Conservation (phyloP, 2,888 invertebrate species). For the Tetranychus truncatus region DNA sequence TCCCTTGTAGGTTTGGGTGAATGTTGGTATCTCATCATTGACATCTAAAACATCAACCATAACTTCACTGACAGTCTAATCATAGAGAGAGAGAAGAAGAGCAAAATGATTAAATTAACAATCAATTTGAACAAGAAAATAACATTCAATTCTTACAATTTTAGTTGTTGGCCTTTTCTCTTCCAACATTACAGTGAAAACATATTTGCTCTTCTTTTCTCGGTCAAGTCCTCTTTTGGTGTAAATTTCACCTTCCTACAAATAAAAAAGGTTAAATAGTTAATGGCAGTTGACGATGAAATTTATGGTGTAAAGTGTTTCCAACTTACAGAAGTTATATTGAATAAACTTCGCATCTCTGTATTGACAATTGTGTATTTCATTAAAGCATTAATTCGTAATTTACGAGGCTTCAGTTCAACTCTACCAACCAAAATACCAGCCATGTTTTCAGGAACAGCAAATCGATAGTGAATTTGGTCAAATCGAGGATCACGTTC, state of each 20-base stretch:
- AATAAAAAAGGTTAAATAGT: neutral
- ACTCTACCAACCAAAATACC: conserved; percentile 28
- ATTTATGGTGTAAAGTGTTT: neutral
- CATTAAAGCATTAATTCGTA: conserved; percentile 25
- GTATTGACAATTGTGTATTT: conserved; percentile 28
- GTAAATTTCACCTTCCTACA: conserved; percentile 48
- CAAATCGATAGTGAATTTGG: conserved; percentile 27
- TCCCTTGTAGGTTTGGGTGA: conserved; percentile 28
- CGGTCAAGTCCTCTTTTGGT: conserved; percentile 29
- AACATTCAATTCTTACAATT: conserved; percentile 25
- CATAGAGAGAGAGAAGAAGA: neutral
- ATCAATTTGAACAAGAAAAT: neutral
- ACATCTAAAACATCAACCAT: conserved; percentile 29
- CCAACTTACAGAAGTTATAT: conserved; percentile 24
- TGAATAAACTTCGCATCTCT: conserved; percentile 26
- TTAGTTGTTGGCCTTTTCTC: conserved; percentile 28
- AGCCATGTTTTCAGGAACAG: conserved; percentile 28
- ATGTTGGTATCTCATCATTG: conserved; percentile 29
- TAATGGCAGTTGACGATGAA: neutral
- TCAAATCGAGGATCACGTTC: conserved; percentile 29
- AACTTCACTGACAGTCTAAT: conserved; percentile 29
- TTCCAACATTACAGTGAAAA: conserved; percentile 29
- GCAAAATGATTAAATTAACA: neutral
- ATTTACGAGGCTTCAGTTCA: conserved; percentile 27
- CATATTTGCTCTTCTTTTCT: conserved; percentile 28